Base-by-base conservation (phyloP, 2,113 vertebrate genomes). In the Gnathonemus longibarbis region DNA sequence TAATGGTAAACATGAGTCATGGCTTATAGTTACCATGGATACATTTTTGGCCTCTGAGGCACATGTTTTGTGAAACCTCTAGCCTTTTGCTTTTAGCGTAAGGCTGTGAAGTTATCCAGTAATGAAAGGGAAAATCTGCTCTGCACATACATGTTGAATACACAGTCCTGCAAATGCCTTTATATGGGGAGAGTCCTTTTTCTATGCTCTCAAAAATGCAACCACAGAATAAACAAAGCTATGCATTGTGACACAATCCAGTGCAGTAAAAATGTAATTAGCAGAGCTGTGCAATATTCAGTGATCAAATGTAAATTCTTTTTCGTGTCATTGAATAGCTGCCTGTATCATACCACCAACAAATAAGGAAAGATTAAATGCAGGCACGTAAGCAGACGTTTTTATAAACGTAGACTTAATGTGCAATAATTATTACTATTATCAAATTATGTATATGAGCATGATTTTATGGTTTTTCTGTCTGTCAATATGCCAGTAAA, bases 391-490 rank as follows among this genome's bases (percentile, higher is more conserved):
- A 80, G 74, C 35, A 80, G 4, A 17, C 7, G 10, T 80, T 80
- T 80, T 80, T 80, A 31, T 74, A 74, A 74, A 31, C 31, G 5
- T 42, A 80, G 31, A 80, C 11, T 77, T 77, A 39, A 77, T 77
- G 35, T 77, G 74, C 74, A 80, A 80, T 19, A 80, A 80, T 80
- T 39, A 42, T 80, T 80, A 80, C 74, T 19, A 42, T 80, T 80
- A 42, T 80, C 74, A 80, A 80, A 39, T 80, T 80, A 80, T 80
- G 74, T 80, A 19, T 80, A 80, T 39, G 31, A 35, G 39, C 74
- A 80, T 42, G 74, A 80, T 80, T 80, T 80, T 42, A 80, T 80
- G 74, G 35, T 80, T 39, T 80, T 80, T 80, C 74, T 80, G 74
- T 77, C 74, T 77, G 74, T 42, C 27, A 77, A 42, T 77, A 77